Evolutionary conservation across 2,888 invertebrate genomes (phyloP), one percentile per base, ranked within the genome.

Genomic region (Pristionchus japonicus): DNA sequence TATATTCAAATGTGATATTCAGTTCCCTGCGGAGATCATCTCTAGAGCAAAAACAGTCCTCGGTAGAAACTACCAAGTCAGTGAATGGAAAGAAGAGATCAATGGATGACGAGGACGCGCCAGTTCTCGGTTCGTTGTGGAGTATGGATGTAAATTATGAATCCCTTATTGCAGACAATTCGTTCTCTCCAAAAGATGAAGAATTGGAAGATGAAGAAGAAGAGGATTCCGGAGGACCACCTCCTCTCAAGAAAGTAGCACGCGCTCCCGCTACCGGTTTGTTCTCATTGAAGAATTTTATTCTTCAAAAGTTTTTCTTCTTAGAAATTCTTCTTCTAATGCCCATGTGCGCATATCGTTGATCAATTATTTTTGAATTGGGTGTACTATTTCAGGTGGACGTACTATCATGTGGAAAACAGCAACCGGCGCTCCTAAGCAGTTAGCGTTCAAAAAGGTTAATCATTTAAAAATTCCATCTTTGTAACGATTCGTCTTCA

Each of bases 361-460:
- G n/a, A n/a, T n/a, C n/a, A n/a, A n/a, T n/a, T n/a, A n/a, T n/a
- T n/a, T n/a, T n/a, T n/a, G n/a, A n/a, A n/a, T n/a, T n/a, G n/a
- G n/a, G n/a, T n/a, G n/a, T n/a, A n/a, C n/a, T n/a, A n/a, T n/a
- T n/a, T n/a, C n/a, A 74, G 74, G 74, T 23, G 74, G 74, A 74
- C 40, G 74, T 23, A 40, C 37, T 1, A 74, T 74, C 23, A 23
- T 37, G 47, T 70, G 86, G 70, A 37, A 47, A 13, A 70, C 86
- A 9, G 37, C 84, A 37, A 61, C 84, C 6, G 84, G 84, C 17
- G 34, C 86, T 23, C 67, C 86, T 7, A 70, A 84, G n/a, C 84
- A 84, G n/a, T 43, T 84, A 13, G 84, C 84, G 3, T 84, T 84
- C 57, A 84, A 84, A 57, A 52, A 84, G 84, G 84, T 84, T 37